Conservation (phyloP, 2,797 vertebrate genomes). For the Lutjanus argentimaculatus region DNA sequence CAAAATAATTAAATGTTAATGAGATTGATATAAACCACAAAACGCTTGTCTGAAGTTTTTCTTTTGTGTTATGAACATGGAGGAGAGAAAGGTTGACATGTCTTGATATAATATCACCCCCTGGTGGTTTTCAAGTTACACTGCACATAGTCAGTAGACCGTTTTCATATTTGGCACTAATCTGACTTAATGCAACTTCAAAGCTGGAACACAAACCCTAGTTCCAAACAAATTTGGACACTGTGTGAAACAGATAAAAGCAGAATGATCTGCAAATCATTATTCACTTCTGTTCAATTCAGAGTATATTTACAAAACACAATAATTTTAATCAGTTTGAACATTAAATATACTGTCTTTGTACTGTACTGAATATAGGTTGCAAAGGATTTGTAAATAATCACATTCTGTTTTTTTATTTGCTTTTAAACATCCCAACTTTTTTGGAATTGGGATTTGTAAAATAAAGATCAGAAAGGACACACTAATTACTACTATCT, state of each 20-base stretch:
- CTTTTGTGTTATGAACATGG: not conserved
- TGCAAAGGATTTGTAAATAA: too few species aligned
- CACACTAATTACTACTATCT: not conserved
- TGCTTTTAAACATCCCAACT: too few species aligned
- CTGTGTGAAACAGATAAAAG: too few species aligned
- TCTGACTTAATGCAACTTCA: not conserved
- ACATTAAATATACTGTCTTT: too few species aligned
- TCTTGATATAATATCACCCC: conserved; percentile 6
- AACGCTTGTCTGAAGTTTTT: not conserved
- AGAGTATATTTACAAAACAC: too few species aligned
- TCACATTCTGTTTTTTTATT: too few species aligned
- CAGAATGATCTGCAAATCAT: too few species aligned
- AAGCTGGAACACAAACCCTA: not conserved
- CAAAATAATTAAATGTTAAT: conserved; percentile 62
- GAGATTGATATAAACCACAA: conserved; percentile 32
- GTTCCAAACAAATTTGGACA: too few species aligned
- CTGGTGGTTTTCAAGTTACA: conserved; percentile 40
- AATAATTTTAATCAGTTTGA: too few species aligned
- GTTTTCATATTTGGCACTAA: not conserved
- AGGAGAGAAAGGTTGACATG: not conserved
- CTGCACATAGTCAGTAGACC: not conserved
- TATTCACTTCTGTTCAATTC: too few species aligned
- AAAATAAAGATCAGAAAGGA: not conserved
- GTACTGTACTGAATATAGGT: too few species aligned
- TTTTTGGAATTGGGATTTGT: too few species aligned